phyloP scores from a whole-genome alignment of 2,888 invertebrate genomes.

The Reticulitermes lucifugus region DNA sequence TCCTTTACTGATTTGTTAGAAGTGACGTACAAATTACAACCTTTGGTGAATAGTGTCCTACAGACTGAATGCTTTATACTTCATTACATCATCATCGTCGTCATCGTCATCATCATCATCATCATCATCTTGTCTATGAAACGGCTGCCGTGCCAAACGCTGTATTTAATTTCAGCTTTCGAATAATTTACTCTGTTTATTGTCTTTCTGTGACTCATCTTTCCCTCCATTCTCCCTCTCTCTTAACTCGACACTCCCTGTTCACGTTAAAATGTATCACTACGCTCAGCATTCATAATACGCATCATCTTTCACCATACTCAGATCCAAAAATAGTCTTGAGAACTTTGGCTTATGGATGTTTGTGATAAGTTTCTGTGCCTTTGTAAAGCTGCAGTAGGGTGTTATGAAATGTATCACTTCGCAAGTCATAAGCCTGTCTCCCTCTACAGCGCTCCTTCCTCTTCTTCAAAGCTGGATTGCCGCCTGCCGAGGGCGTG shows the following conservation, averaged over 20 bases:
- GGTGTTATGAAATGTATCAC: slow-evolving; percentile 43
- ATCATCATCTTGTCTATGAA: no score
- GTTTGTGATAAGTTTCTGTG: neutral
- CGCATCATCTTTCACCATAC: neutral
- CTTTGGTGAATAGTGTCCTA: no score
- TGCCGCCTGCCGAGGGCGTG: neutral
- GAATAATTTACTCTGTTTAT: no score
- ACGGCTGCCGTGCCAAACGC: no score
- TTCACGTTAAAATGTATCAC: slow-evolving; percentile 35
- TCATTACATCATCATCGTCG: no score
- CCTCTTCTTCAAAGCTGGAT: neutral
- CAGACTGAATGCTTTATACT: no score
- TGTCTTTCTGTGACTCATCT: neutral
- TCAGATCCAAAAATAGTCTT: slow-evolving; percentile 18
- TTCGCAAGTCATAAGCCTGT: slow-evolving; percentile 23
- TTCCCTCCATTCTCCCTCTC: neutral
- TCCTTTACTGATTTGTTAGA: no score
- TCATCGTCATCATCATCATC: no score
- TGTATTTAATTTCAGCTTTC: no score
- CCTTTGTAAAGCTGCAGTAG: neutral
- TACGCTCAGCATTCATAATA: slow-evolving; percentile 27
- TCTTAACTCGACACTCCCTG: slow-evolving; percentile 24
- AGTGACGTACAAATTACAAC: no score
- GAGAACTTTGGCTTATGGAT: neutral
- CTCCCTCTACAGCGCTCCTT: neutral